phyloP scores from a whole-genome alignment of 2,888 invertebrate genomes.

The Nemurella pictetii region DNA sequence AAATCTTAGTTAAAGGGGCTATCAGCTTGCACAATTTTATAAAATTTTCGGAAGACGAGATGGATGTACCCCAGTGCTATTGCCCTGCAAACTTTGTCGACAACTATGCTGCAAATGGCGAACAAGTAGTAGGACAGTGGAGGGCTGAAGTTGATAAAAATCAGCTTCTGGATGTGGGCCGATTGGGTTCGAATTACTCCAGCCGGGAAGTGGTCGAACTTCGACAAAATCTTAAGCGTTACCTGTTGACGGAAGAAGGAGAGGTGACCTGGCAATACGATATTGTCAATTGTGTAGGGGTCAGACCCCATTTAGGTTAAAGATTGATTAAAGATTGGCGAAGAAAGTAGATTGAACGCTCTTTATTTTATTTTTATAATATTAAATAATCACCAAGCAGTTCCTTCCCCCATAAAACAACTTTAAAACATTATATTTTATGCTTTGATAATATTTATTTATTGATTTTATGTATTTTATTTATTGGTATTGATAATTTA shows the following conservation, averaged over 20 bases:
- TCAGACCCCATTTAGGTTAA: no score
- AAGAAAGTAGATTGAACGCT: no score
- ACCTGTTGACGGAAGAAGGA: conserved; percentile 27
- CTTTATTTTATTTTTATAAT: no score
- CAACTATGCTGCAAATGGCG: background rate
- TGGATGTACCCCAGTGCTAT: background rate
- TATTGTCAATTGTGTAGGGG: conserved; percentile 24
- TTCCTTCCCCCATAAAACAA: no score
- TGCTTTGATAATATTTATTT: no score
- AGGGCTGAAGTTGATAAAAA: background rate
- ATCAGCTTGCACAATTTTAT: no score
- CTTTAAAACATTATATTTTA: no score
- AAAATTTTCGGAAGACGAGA: background rate
- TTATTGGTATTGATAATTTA: no score
- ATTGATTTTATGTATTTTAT: no score
- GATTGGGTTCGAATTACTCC: conserved; percentile 26
- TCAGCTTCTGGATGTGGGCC: background rate
- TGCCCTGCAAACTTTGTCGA: conserved; percentile 31
- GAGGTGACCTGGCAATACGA: conserved; percentile 35
- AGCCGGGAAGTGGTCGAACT: conserved; percentile 1
- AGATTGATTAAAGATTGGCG: no score
- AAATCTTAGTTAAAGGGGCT: conserved; percentile 1
- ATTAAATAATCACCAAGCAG: no score
- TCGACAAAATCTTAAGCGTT: conserved; percentile 14
- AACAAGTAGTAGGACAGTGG: conserved; percentile 31